phyloP scores from a whole-genome alignment of 2,113 vertebrate species.

The Uropsilus gracilis region DNA sequence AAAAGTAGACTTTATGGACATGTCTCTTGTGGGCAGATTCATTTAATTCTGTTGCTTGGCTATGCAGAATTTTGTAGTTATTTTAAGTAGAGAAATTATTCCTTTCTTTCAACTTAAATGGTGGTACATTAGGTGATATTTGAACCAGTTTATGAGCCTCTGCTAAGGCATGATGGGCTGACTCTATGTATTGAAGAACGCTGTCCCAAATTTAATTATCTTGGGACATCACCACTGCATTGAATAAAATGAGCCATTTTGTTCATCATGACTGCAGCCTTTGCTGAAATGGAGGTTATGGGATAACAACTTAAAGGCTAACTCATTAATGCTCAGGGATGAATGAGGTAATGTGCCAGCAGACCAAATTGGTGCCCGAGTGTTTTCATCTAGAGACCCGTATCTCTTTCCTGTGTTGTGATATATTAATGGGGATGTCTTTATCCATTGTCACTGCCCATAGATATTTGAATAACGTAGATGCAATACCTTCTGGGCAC shows the following conservation, averaged over 20 bases:
- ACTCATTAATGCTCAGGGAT: constrained; percentile 51
- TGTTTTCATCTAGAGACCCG: constrained; percentile 28
- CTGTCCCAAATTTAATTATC: constrained; percentile 63
- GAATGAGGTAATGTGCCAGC: constrained; percentile 27
- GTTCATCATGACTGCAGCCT: background rate
- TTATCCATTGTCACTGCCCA: constrained; percentile 38
- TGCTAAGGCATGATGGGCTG: constrained; percentile 24
- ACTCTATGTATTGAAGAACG: background rate
- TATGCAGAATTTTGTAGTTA: constrained; percentile 47
- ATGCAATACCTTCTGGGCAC: background rate
- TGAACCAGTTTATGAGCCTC: constrained; percentile 57
- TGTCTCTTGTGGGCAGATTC: constrained; percentile 37
- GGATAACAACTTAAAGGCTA: constrained; percentile 69
- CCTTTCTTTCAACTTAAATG: constrained; percentile 52
- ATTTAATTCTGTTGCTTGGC: constrained; percentile 61
- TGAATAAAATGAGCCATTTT: constrained; percentile 67
- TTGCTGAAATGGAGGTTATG: constrained; percentile 64
- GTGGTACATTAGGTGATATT: constrained; percentile 64
- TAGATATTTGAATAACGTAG: constrained; percentile 19
- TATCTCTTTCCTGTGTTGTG: constrained; percentile 1
- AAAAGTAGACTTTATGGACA: constrained; percentile 42
- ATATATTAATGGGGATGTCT: constrained; percentile 35
- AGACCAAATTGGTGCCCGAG: constrained; percentile 28
- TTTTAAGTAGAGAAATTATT: constrained; percentile 61
- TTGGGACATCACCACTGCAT: background rate